Base-by-base conservation (phyloP, 2,113 vertebrate species). In the Uria aalge region DNA sequence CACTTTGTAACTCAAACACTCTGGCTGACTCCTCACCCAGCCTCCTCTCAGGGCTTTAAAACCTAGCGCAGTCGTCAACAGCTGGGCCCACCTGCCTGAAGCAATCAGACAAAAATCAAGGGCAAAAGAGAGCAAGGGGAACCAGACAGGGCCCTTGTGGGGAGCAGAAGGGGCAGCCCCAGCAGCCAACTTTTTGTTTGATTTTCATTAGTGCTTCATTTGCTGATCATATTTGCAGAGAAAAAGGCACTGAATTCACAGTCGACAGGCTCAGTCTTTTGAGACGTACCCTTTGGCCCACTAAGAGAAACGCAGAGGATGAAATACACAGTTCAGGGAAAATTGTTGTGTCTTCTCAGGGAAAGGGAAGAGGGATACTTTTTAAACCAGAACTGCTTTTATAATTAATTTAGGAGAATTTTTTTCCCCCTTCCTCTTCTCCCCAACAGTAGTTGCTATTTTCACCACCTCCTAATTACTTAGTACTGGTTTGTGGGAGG, bases 391-490 rank as follows among this genome's bases (percentile, higher is more conserved):
- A 93, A 66, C 41, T 57, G 67, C 60, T 94, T 95, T 90, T 82
- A 67, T 85, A 93, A 95, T 94, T 96, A 95, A 96, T 97, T 97
- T 91, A 88, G 76, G 79, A 94, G 55, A 41, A 41, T 38, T 75
- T 83, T n/a, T 29, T 11, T 1, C 5, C 4, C 36, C 27, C 40
- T 84, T 85, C 60, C 29, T 72, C 43, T 90, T 96, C 86, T 95
- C 62, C 43, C 48, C 77, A 67, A 67, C 93, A 94, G 95, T 97
- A 98, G 95, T 96, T 97, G 94, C 98, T 97, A 98, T 98, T 98
- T 98, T 97, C 98, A 96, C 97, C 97, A 98, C 90, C 97, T 97
- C 68, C 94, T 98, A 96, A 98, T 98, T 97, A 94, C 96, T 96
- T 89, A 94, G 96, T 94, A 88, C 95, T 96, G 97, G 94, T 94